Conservation (phyloP, 2,888 invertebrate genomes). For the Quadroppia sp. region DNA sequence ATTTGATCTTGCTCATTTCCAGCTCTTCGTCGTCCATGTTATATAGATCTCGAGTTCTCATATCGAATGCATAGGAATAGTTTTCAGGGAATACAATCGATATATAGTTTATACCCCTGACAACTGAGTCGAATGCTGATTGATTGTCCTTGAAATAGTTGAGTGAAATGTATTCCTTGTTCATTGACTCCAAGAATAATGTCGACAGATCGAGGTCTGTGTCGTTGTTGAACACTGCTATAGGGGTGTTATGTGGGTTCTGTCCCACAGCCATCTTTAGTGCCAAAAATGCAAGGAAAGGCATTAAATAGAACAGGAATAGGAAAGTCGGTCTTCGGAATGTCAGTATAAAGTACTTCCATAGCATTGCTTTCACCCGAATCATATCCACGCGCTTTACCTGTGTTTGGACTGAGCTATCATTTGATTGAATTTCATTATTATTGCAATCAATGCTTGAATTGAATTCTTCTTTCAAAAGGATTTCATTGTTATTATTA, state of each 20-base stretch:
- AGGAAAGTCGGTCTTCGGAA: constrained; percentile 21
- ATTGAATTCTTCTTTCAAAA: too few relatives aligned
- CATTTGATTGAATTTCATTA: background rate
- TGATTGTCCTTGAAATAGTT: background rate
- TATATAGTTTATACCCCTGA: background rate
- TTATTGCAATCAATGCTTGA: background rate
- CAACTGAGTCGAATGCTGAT: constrained; percentile 7
- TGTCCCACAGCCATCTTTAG: constrained; percentile 20
- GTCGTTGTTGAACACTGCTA: constrained; percentile 33
- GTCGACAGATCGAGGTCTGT: background rate
- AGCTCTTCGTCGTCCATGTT: constrained; percentile 25
- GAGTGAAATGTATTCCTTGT: background rate
- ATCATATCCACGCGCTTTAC: constrained; percentile 13
- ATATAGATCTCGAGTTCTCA: constrained; percentile 24
- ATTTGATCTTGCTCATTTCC: constrained; percentile 14
- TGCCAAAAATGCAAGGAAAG: background rate
- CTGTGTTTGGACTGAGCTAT: too few relatives aligned
- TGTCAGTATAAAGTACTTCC: constrained; percentile 36
- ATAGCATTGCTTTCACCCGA: constrained; percentile 38
- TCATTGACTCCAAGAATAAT: constrained; percentile 27
- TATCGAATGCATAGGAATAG: constrained; percentile 24
- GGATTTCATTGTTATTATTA: background rate
- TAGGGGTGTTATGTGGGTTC: constrained; percentile 36
- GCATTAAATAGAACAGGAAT: constrained; percentile 31
- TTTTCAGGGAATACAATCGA: constrained; percentile 32